These are phyloP conservation scores for Eristalinus aeneus DNA, from an alignment of 2,888 invertebrate species.

Conservation along the genomic window DNA sequence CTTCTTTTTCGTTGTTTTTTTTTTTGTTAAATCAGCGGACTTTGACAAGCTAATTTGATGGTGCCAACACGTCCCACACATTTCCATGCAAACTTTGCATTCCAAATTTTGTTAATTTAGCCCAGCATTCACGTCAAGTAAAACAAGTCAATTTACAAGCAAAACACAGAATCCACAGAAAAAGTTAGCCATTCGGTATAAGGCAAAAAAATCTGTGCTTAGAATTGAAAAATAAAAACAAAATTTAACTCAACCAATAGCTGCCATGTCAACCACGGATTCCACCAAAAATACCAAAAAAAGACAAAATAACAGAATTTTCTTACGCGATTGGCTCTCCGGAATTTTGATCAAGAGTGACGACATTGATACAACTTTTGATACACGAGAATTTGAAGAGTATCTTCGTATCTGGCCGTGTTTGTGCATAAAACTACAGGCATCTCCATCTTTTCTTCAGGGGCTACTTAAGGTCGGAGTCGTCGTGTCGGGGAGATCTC, in stretches of 20 bases:
- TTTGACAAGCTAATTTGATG: slow-evolving; percentile 2
- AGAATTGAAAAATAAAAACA: background rate
- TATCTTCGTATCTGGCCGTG: background rate
- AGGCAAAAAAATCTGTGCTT: slow-evolving; percentile 18
- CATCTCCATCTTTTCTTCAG: background rate
- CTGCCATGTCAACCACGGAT: background rate
- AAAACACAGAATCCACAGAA: slow-evolving; percentile 1
- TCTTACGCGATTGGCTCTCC: background rate
- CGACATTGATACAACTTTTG: background rate
- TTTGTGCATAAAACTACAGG: background rate
- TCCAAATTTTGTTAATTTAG: background rate
- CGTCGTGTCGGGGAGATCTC: background rate
- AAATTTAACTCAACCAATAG: background rate
- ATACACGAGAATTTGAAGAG: background rate
- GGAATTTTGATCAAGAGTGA: slow-evolving; percentile 1
- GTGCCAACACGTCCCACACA: slow-evolving; percentile 15
- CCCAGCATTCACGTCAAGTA: slow-evolving; percentile 9
- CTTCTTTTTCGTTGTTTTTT: background rate
- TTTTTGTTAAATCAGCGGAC: background rate
- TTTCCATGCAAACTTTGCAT: slow-evolving; percentile 13
- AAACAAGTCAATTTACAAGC: slow-evolving; percentile 15
- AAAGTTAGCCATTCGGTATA: background rate
- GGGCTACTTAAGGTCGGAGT: background rate
- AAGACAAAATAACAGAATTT: background rate
- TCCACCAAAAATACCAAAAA: background rate